These are phyloP conservation scores for Scrobipalpa costella DNA, from an alignment of 2,888 invertebrate species.

Conservation along the genomic window DNA sequence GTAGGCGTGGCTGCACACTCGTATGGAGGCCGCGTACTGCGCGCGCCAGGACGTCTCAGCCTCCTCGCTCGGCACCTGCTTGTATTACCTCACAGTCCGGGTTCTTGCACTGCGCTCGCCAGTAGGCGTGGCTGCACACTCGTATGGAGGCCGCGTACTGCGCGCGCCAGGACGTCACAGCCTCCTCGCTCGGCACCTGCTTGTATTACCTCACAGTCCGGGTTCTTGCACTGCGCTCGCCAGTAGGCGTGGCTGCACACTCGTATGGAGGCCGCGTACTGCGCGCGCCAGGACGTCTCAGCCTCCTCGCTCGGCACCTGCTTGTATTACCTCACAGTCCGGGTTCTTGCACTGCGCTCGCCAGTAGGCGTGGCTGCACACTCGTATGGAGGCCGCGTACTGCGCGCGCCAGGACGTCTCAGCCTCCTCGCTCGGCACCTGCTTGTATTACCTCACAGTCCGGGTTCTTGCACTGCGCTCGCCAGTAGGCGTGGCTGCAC, in stretches of 20 bases:
- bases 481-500: slow-evolving; percentile 97
- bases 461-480: slow-evolving; percentile 90
- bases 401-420: slow-evolving; percentile 92
- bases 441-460: slow-evolving; percentile 94
- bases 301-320: not conserved
- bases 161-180: slow-evolving; percentile 89
- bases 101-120: not conserved
- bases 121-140: slow-evolving; percentile 91
- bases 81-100: not conserved
- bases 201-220: slow-evolving; percentile 92
- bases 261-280: slow-evolving; percentile 91
- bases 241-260: slow-evolving; percentile 97
- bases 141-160: slow-evolving; percentile 92
- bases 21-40: too few relatives aligned
- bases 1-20: too few relatives aligned
- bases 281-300: slow-evolving; percentile 92
- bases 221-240: slow-evolving; percentile 93
- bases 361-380: slow-evolving; percentile 97
- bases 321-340: slow-evolving; percentile 93
- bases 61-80: too few relatives aligned
- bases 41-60: too few relatives aligned
- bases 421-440: not conserved
- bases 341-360: slow-evolving; percentile 92
- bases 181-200: not conserved
- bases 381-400: slow-evolving; percentile 90